phyloP scores from a whole-genome alignment of 2,113 vertebrate species.

The Elaphurus davidianus region DNA sequence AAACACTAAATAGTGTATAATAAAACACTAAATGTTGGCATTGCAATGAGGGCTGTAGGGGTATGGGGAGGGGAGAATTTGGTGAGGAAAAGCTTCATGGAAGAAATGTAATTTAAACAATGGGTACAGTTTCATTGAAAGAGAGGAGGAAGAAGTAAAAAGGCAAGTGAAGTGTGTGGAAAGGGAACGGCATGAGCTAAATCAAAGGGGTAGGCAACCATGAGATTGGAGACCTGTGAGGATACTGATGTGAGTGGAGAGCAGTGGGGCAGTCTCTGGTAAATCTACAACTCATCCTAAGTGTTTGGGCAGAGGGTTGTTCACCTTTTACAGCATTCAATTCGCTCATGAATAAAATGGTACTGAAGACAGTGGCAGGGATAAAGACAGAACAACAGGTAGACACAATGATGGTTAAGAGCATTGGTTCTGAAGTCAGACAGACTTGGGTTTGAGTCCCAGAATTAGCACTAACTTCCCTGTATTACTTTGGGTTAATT shows the following conservation, averaged over 20 bases:
- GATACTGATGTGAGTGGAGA: neutral
- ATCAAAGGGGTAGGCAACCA: neutral
- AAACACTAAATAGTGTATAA: neutral
- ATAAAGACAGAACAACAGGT: neutral
- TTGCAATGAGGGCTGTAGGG: neutral
- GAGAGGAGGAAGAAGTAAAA: neutral
- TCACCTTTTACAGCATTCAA: neutral
- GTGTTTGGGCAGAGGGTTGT: neutral
- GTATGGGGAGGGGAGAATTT: neutral
- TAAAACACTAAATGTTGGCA: neutral
- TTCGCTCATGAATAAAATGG: constrained; percentile 41
- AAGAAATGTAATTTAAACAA: constrained; percentile 36
- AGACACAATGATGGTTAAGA: constrained; percentile 6
- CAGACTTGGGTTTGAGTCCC: neutral
- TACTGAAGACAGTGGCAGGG: neutral
- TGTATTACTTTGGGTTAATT: neutral
- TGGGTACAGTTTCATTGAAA: neutral
- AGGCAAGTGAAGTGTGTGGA: neutral
- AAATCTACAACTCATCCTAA: neutral
- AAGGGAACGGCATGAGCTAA: neutral
- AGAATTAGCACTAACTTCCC: neutral
- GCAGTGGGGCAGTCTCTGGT: neutral
- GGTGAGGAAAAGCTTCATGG: neutral
- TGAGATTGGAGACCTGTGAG: neutral
- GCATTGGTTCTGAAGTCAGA: neutral